Evolutionary conservation across 2,888 invertebrate species (phyloP).

Genomic region (Piscicola geometra): DNA sequence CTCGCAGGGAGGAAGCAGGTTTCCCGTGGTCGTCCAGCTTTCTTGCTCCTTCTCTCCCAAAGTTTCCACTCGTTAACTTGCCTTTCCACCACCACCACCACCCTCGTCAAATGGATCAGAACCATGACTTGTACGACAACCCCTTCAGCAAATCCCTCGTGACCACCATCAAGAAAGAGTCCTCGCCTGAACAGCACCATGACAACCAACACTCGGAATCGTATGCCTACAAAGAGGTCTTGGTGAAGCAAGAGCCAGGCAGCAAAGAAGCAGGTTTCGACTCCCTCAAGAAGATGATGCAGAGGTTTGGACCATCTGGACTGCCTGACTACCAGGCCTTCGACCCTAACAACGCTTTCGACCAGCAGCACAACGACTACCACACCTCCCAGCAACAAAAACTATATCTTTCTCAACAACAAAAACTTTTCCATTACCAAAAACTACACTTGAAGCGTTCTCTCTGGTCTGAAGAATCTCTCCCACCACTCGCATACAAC

Average conservation of each 20-base stretch:
- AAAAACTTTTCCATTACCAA: constrained; percentile 9
- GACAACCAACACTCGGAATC: not conserved
- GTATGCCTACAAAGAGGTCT: not conserved
- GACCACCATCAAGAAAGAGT: not conserved
- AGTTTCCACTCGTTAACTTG: not conserved
- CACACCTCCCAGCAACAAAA: not conserved
- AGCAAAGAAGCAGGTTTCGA: constrained; percentile 3
- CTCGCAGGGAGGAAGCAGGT: not conserved
- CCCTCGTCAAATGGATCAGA: not conserved
- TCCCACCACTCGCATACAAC: not conserved
- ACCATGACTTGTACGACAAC: not conserved
- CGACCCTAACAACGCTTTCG: not conserved
- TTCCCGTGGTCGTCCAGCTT: constrained; percentile 6
- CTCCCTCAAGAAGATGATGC: constrained; percentile 30
- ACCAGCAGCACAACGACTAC: constrained; percentile 9
- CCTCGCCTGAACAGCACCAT: not conserved
- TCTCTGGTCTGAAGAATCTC: not conserved
- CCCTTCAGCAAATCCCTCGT: not conserved
- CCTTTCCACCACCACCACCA: not conserved
- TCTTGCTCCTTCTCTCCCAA: not conserved
- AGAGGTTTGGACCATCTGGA: constrained; percentile 12
- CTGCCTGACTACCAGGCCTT: not conserved
- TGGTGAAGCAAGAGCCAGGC: not conserved
- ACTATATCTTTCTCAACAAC: not conserved
- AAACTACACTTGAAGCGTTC: not conserved